phyloP scores from a whole-genome alignment of 2,113 vertebrate species.

The Chloebia gouldiae region DNA sequence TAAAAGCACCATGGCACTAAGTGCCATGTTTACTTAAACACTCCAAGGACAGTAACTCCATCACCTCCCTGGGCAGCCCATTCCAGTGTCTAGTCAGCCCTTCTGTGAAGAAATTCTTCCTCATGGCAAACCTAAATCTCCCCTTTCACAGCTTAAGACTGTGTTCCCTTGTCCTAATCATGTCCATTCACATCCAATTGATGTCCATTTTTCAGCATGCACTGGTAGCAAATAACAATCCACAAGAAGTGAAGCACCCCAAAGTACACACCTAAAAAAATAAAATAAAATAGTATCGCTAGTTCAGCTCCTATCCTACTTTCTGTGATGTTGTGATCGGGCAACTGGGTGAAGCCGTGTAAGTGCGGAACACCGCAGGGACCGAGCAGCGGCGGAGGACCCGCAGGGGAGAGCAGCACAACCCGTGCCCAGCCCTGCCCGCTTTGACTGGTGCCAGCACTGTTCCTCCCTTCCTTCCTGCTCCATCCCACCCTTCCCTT shows the following conservation, averaged over 20 bases:
- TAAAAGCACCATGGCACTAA: not conserved
- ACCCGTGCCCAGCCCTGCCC: not conserved
- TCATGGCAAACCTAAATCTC: not conserved
- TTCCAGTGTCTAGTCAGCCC: not conserved
- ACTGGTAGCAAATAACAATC: accelerated
- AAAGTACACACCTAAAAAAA: not conserved
- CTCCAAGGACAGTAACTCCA: not conserved
- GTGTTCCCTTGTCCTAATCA: not conserved
- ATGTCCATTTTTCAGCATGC: not conserved
- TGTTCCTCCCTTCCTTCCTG: not conserved
- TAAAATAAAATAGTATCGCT: accelerated
- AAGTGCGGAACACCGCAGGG: accelerated
- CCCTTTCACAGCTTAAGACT: not conserved
- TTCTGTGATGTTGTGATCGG: accelerated
- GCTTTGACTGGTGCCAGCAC: not conserved
- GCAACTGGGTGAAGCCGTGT: accelerated
- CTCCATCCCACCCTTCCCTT: not conserved
- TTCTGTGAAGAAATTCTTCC: not conserved
- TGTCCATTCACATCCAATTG: not conserved
- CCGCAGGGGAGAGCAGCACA: not conserved
- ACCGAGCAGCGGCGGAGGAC: not conserved
- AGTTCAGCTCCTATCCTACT: not conserved
- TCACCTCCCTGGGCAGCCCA: not conserved
- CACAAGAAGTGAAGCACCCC: accelerated
- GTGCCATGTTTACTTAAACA: not conserved